Conservation (phyloP, 2,888 invertebrate species). For the Ophion obscuratus region DNA sequence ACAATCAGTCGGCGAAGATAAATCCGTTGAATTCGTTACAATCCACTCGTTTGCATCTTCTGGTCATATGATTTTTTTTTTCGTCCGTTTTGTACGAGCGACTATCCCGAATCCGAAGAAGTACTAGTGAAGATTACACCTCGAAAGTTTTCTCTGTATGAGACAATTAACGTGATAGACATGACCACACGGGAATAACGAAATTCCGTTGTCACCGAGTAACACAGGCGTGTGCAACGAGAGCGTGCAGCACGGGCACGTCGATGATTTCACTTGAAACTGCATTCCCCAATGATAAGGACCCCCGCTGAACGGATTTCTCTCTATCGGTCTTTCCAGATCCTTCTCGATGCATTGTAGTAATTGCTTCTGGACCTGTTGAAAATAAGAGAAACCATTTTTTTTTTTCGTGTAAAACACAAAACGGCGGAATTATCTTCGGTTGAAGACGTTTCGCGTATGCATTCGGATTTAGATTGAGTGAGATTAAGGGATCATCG, state of each 20-base stretch:
- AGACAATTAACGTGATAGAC: constrained; percentile 87
- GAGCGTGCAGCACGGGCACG: constrained; percentile 86
- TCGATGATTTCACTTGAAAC: constrained; percentile 76
- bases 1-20: constrained; percentile 57
- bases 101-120: not conserved
- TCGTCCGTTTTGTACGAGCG: constrained; percentile 11
- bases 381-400: not conserved
- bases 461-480: too few species aligned
- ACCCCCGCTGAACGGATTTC: constrained; percentile 76
- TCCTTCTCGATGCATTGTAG: constrained; percentile 77
- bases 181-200: constrained; percentile 88
- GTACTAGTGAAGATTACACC: constrained; percentile 69
- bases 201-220: constrained; percentile 87
- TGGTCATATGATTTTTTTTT: constrained; percentile 25
- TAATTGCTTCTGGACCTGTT: constrained; percentile 76
- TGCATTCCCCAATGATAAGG: constrained; percentile 86
- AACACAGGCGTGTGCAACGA: constrained; percentile 86
- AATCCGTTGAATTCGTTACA: constrained; percentile 30
- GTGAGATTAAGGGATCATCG: too few species aligned
- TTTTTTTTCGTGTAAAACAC: not conserved
- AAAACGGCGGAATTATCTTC: not conserved
- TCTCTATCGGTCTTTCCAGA: constrained; percentile 71
- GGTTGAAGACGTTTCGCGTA: too few species aligned
- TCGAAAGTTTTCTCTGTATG: constrained; percentile 85
- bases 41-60: constrained; percentile 28